Conservation (phyloP, 2,888 invertebrate species). For the Cyaniris semiargus region DNA sequence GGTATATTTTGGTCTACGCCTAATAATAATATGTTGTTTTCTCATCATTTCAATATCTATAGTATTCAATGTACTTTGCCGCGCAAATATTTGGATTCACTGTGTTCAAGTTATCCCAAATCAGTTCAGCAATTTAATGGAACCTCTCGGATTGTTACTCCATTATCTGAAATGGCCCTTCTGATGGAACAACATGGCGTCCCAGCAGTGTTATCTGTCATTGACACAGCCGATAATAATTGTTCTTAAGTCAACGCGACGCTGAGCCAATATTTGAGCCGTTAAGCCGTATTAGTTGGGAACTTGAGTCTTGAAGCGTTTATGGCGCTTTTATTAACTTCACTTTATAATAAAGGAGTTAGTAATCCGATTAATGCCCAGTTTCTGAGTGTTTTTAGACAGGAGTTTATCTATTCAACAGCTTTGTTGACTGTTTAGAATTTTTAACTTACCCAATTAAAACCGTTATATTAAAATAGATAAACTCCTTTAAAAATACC, state of each 20-base stretch:
- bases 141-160: constrained; percentile 24
- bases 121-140: constrained; percentile 25
- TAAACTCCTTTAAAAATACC: not conserved
- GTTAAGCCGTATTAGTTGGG: not conserved
- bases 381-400: too few relatives aligned
- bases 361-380: too few relatives aligned
- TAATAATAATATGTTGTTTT: too few relatives aligned
- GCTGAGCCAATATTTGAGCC: constrained; percentile 8
- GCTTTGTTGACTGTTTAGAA: too few relatives aligned
- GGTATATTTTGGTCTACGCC: too few relatives aligned
- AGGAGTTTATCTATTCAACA: not conserved
- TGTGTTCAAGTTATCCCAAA: constrained; percentile 11
- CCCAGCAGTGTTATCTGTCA: constrained; percentile 25
- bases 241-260: constrained; percentile 27
- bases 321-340: not conserved
- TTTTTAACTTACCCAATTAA: too few relatives aligned
- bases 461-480: too few relatives aligned
- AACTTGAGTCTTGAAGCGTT: not conserved
- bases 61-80: not conserved
- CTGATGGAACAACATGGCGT: constrained; percentile 24
- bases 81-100: constrained; percentile 25
- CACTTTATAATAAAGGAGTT: not conserved
- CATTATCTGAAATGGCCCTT: constrained; percentile 28
- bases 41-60: not conserved
- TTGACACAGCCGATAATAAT: constrained; percentile 30